Base-by-base conservation (phyloP, 2,888 invertebrate genomes). In the Caenorhabditis wallacei region DNA sequence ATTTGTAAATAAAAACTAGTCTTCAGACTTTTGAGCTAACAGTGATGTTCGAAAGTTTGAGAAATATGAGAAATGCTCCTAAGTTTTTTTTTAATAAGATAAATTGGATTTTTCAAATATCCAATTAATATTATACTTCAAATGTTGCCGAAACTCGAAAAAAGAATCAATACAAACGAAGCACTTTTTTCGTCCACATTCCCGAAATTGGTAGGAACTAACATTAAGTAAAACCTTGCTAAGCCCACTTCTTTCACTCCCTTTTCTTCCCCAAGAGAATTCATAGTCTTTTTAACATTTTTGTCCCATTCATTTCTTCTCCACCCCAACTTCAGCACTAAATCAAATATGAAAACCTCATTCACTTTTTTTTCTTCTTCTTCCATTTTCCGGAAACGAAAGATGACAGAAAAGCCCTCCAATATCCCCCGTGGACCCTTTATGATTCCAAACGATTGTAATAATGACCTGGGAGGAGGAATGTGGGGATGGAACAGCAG, bases 301-400 rank as follows among this genome's bases (percentile, higher is more conserved):
- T 53, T 48, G 13, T 24, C 53, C 46, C 59, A 48, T 51, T 57
- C 57, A 56, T 56, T 57, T 22, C 18, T 48, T 18, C 22, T 30
- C 56, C 69, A 69, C 22, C 18, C 56, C 69, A 69, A 70, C 57
- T 53, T 53, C 40, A 61, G 18, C 74, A 66, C 57, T 64, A 75
- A 57, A 75, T 75, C 75, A 75, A 66, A 46, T 37, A 59, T 18
- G 51, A 75, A 75, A 75, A 66, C 57, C 66, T 66, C 75, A 75
- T 75, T 75, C 43, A 30, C 18, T 53, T 3, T 8, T 18, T 20
- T 53, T 8, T 18, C 30, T 53, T 40, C n/a, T 20, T 8, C 59
- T 43, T 20, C 5, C 24, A 63, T 53, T 43, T 46, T 72, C 63
- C 72, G 72, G 72, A 72, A 72, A 72, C 59, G 53, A 71, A 59